A percentile compares a stretch with the other conserved stretches of the same genome.
phyloP scores from a whole-genome alignment of 2,888 invertebrate genomes.

The Cybosia mesomella region DNA sequence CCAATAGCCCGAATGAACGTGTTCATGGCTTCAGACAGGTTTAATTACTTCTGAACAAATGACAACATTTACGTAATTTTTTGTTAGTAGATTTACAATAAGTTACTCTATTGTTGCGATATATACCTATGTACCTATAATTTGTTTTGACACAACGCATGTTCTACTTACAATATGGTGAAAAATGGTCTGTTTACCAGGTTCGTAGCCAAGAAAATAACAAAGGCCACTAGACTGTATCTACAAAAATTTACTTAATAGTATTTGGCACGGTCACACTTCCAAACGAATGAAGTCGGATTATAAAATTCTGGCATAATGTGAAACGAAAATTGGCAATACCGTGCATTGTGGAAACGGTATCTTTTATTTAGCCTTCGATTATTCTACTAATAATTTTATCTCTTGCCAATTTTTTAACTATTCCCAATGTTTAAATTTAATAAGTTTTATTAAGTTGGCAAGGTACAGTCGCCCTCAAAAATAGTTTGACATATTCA shows the following conservation, averaged over 20 bases:
- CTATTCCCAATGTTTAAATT: neutral
- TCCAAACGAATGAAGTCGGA: conserved; percentile 52
- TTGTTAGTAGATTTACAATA: neutral
- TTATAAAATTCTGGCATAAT: conserved; percentile 56
- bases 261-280: conserved; percentile 67
- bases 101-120: neutral
- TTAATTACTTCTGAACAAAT: neutral
- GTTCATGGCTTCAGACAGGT: neutral
- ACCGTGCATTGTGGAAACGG: conserved; percentile 24
- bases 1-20: neutral
- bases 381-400: conserved; percentile 7
- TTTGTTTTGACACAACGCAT: conserved; percentile 48
- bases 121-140: conserved; percentile 23
- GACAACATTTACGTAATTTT: neutral
- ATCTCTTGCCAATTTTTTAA: neutral
- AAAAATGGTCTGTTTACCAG: conserved; percentile 64
- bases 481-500: neutral
- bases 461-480: neutral
- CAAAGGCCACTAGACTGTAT: conserved; percentile 65
- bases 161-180: conserved; percentile 58
- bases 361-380: conserved; percentile 7
- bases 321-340: conserved; percentile 28
- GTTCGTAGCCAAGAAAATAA: conserved; percentile 67
- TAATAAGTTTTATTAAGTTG: neutral
- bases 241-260: conserved; percentile 69